Base-by-base conservation (phyloP, 2,797 vertebrate genomes). In the Molossus molossus region DNA sequence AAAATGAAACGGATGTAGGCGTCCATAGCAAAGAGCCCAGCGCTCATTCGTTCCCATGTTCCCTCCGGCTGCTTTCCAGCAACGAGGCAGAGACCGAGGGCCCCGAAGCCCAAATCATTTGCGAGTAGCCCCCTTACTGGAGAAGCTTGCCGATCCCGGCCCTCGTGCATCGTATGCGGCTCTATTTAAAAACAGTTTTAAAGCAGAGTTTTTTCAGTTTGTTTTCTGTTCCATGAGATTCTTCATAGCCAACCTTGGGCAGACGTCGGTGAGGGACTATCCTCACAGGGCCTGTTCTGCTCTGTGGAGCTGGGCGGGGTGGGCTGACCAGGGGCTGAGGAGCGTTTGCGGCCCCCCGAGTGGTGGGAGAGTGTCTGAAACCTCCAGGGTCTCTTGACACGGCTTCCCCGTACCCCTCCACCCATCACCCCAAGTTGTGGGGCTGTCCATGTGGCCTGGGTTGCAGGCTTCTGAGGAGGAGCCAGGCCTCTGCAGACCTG, bases 151-250 rank as follows among this genome's bases (percentile, higher is more conserved):
- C 33, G 29, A 48, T 70, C 3, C 40, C 20, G 37, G 17, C 17
- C 21, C 37, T 33, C 0, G 8, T 29, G 11, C 0, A 1, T 3
- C 12, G 37, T 3, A 18, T 0, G 17, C 37, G 27, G 14, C 37
- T 64, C 18, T 77, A 3, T 40, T 79, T 58, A 50, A 76, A 65
- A 64, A 37, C 65, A 9, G 50, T 33, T 50, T 48, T 37, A 60
- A 33, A n/a, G 23, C 11, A 25, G 50, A 6, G 12, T 57, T 33
- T 55, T 50, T 15, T 3, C 2, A 55, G 9, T 94, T 45, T 57
- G 8, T 15, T 82, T 90, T 53, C 64, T 60, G 12, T 76, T 77
- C 12, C 2, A 9, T 27, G 23, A 64, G 12, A 81, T 33, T 90
- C 67, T 80, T 65, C 27, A 14, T 23, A 69, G 12, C 15, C 25